These are phyloP conservation scores for Arion vulgaris DNA, from an alignment of 1,140 invertebrate species.

Conservation along the genomic window DNA sequence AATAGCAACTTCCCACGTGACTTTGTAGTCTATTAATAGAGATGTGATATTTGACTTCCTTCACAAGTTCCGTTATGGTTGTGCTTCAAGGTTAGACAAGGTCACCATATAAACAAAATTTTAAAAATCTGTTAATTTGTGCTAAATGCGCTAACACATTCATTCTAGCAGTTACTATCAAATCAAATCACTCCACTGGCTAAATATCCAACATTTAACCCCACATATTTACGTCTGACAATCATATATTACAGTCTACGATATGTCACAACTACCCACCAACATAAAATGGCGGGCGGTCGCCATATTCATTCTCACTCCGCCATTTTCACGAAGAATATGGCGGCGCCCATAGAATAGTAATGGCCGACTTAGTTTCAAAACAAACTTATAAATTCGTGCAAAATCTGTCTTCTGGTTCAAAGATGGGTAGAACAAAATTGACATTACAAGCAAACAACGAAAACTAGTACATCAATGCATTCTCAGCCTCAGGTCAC, in stretches of 20 bases:
- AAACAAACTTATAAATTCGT: conserved; percentile 61
- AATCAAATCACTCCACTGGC: too few species aligned
- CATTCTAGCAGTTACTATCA: too few species aligned
- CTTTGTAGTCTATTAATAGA: too few species aligned
- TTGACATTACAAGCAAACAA: neutral
- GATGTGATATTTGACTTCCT: neutral
- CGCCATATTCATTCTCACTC: conserved; percentile 72
- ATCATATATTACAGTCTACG: too few species aligned
- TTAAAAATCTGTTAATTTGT: too few species aligned
- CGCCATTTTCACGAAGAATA: conserved; percentile 79
- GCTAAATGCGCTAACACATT: too few species aligned
- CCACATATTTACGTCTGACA: too few species aligned
- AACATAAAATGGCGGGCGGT: conserved; percentile 70
- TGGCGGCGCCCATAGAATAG: conserved; percentile 79
- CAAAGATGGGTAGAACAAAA: neutral
- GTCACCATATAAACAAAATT: neutral
- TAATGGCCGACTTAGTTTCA: conserved; percentile 73
- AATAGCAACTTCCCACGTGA: too few species aligned
- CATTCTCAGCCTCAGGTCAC: neutral
- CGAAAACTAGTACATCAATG: neutral
- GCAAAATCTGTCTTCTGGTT: neutral
- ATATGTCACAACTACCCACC: neutral
- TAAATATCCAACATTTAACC: too few species aligned
- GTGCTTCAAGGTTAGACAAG: conserved; percentile 20
- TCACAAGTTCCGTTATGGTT: neutral